Evolutionary conservation across 2,888 invertebrate genomes (phyloP).

Genomic region (Yponomeuta cagnagella): DNA sequence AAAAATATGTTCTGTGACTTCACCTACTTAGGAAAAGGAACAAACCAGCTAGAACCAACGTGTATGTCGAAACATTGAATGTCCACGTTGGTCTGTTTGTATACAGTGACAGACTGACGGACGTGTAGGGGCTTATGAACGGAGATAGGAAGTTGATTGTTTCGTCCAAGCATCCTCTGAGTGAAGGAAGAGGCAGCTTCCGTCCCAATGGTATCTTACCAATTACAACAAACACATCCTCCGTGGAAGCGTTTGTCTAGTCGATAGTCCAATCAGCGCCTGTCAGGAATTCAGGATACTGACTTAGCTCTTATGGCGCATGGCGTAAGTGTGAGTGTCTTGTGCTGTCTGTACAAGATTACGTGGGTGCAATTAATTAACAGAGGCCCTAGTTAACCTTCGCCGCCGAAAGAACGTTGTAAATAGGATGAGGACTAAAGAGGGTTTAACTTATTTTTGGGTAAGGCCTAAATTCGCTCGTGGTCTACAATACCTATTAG

Average conservation of each 20-base stretch:
- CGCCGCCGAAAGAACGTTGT: background rate
- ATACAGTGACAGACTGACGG: background rate
- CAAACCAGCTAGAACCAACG: no score
- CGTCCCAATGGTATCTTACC: background rate
- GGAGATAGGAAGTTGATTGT: background rate
- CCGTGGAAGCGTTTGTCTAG: background rate
- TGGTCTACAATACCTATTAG: background rate
- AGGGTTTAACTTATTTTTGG: background rate
- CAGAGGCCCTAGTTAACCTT: background rate
- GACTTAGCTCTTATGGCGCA: no score
- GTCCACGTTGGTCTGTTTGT: background rate
- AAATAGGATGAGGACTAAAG: background rate
- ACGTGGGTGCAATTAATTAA: constrained; percentile 1
- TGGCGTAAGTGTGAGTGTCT: no score
- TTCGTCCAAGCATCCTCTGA: background rate
- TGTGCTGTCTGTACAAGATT: background rate
- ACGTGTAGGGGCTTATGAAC: background rate
- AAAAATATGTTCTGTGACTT: no score
- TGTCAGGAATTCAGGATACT: no score
- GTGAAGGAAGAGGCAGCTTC: background rate
- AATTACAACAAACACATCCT: background rate
- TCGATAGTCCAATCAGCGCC: background rate
- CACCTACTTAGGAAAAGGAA: no score
- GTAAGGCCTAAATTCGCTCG: background rate
- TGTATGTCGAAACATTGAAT: background rate